These are phyloP conservation scores for Drosophila chauvacae DNA, from an alignment of 1,140 invertebrate species.

Conservation along the genomic window DNA sequence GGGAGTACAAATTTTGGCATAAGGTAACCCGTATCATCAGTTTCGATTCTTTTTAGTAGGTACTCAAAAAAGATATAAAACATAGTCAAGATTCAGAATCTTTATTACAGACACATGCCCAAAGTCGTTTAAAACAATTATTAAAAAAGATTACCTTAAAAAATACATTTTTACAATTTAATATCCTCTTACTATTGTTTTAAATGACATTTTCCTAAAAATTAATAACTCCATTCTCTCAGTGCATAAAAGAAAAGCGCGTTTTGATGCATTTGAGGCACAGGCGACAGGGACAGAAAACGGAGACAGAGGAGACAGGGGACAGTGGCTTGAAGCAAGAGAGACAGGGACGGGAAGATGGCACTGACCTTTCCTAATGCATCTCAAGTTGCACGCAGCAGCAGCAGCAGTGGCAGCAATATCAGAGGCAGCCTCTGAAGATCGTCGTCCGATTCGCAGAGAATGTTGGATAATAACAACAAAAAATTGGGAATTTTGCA, in stretches of 20 bases:
- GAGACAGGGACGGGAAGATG: slow-evolving; percentile 29
- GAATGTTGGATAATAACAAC: slow-evolving; percentile 37
- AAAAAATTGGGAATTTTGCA: slow-evolving; percentile 42
- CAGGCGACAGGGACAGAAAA: slow-evolving; percentile 46
- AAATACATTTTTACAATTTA: too few relatives aligned
- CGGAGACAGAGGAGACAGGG: neutral
- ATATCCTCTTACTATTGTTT: too few relatives aligned
- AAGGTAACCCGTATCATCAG: neutral
- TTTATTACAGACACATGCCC: neutral
- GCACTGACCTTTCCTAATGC: slow-evolving; percentile 82
- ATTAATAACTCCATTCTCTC: neutral
- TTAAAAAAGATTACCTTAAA: too few relatives aligned
- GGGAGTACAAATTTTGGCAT: too few relatives aligned
- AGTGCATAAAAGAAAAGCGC: slow-evolving; percentile 53
- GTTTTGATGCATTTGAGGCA: slow-evolving; percentile 80
- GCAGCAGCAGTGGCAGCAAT: slow-evolving; percentile 8
- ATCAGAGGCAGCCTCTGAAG: slow-evolving; percentile 32
- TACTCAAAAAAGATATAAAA: neutral
- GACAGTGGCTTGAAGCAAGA: neutral
- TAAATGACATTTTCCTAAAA: neutral
- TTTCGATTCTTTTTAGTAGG: neutral
- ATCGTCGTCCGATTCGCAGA: slow-evolving; percentile 26
- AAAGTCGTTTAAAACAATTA: neutral
- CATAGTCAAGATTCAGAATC: neutral
- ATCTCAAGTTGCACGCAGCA: slow-evolving; percentile 70